These are phyloP conservation scores for Hapalemur alaotrensis DNA, from an alignment of 2,797 vertebrate species.

Conservation along the genomic window DNA sequence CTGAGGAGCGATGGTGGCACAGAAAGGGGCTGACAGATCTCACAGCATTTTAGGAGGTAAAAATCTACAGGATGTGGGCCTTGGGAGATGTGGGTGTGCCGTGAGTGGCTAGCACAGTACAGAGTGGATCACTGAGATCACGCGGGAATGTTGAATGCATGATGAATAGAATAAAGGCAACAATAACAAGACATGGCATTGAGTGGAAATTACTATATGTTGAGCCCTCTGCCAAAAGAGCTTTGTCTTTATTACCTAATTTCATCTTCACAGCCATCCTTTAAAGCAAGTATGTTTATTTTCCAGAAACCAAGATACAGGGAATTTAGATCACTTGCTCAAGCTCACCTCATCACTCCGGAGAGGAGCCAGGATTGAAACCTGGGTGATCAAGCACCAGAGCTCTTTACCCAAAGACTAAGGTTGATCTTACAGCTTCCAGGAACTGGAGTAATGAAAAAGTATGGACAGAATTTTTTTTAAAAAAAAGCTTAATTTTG, in stretches of 20 bases:
- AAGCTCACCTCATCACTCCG: neutral
- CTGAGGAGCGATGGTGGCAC: neutral
- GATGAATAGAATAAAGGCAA: neutral
- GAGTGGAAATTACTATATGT: accelerated
- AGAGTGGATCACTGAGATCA: too few species aligned
- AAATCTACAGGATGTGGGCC: neutral
- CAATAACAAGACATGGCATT: neutral
- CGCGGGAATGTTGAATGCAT: neutral
- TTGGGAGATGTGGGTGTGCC: neutral
- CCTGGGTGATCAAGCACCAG: neutral
- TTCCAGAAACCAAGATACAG: neutral
- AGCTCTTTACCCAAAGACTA: neutral
- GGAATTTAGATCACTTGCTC: neutral
- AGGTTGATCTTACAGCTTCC: neutral
- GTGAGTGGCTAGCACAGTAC: neutral
- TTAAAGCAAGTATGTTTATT: neutral
- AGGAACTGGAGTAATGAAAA: neutral
- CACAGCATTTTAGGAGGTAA: neutral
- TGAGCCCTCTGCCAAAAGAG: neutral
- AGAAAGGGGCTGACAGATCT: neutral
- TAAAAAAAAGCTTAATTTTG: too few species aligned
- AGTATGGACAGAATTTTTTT: neutral
- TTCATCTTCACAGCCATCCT: neutral
- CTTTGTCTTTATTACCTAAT: neutral
- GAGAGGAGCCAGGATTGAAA: neutral